Evolutionary conservation across 2,888 invertebrate species (phyloP).

Genomic region (Drosophila pseudotalamancana): DNA sequence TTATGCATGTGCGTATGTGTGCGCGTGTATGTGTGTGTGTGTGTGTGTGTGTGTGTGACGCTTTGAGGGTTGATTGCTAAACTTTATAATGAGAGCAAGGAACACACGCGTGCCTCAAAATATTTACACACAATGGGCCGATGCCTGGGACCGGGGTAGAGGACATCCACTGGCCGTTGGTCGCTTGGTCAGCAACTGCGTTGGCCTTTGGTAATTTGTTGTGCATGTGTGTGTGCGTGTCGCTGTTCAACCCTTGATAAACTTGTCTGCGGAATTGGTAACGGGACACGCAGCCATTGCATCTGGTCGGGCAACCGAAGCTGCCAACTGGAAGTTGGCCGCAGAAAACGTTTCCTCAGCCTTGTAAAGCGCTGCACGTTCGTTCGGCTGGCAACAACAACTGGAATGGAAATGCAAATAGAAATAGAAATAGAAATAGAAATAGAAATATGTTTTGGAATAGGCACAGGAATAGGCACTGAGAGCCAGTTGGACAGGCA

Average conservation of each 20-base stretch:
- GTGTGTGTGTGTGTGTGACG: slow-evolving; percentile 4
- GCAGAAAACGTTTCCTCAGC: no score
- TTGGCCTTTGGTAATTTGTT: slow-evolving; percentile 82
- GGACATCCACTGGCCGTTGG: slow-evolving; percentile 49
- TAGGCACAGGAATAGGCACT: slow-evolving; percentile 6
- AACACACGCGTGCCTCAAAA: slow-evolving; percentile 80
- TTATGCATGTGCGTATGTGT: slow-evolving; percentile 28
- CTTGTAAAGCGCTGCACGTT: slow-evolving; percentile 52
- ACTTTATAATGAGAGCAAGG: slow-evolving; percentile 76
- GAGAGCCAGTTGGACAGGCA: slow-evolving; percentile 40
- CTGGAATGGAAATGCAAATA: slow-evolving; percentile 3
- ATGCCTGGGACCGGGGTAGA: slow-evolving; percentile 26
- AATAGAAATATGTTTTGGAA: slow-evolving; percentile 7
- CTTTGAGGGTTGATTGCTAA: slow-evolving; percentile 53
- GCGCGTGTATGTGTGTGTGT: slow-evolving; percentile 24
- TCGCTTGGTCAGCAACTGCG: slow-evolving; percentile 73
- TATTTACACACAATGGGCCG: slow-evolving; percentile 78
- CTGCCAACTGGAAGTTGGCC: slow-evolving; percentile 24
- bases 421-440: slow-evolving; percentile 1
- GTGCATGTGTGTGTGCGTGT: slow-evolving; percentile 37
- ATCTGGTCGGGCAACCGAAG: slow-evolving; percentile 35
- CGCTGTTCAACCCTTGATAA: slow-evolving; percentile 57
- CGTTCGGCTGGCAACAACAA: slow-evolving; percentile 51
- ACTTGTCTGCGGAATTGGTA: slow-evolving; percentile 11
- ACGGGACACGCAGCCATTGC: slow-evolving; percentile 54